A percentile compares a stretch with the other conserved stretches of the same genome.
Conservation (phyloP, 2,797 vertebrate species). For the Gastrophryne carolinensis region DNA sequence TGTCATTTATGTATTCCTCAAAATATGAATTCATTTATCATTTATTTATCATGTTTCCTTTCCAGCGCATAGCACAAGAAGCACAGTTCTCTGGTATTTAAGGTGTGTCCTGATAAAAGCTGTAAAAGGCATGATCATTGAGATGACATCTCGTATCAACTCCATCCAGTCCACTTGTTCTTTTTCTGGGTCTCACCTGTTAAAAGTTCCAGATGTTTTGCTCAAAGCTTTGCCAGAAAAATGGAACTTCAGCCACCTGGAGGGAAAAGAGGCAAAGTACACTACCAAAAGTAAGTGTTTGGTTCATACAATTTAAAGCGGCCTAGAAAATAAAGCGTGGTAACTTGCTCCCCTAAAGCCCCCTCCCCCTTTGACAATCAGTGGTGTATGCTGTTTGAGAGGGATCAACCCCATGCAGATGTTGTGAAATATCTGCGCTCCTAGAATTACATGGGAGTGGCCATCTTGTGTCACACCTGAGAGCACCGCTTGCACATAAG, state of each 20-base stretch:
- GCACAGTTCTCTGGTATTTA: conserved; percentile 72
- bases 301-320: too few species aligned
- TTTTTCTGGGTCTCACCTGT: conserved; percentile 61
- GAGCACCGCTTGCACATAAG: too few species aligned
- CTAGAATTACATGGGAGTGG: too few species aligned
- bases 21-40: not conserved
- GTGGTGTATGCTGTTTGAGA: too few species aligned
- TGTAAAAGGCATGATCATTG: conserved; percentile 70
- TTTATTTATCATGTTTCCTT: conserved; percentile 25
- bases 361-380: too few species aligned
- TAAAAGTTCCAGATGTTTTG: conserved; percentile 73
- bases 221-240: conserved; percentile 82
- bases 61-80: conserved; percentile 58
- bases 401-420: too few species aligned
- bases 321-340: too few species aligned
- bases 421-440: too few species aligned
- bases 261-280: conserved; percentile 68
- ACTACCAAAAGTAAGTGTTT: conserved; percentile 70
- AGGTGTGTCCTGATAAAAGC: conserved; percentile 73
- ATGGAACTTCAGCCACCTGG: conserved; percentile 78
- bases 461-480: too few species aligned
- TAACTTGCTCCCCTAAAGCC: too few species aligned
- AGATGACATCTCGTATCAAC: conserved; percentile 77
- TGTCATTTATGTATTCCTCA: too few species aligned
- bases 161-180: conserved; percentile 70